Evolutionary conservation across 2,888 invertebrate species (phyloP), one percentile per base, ranked within the genome.

Genomic region (Adela reaumurella): DNA sequence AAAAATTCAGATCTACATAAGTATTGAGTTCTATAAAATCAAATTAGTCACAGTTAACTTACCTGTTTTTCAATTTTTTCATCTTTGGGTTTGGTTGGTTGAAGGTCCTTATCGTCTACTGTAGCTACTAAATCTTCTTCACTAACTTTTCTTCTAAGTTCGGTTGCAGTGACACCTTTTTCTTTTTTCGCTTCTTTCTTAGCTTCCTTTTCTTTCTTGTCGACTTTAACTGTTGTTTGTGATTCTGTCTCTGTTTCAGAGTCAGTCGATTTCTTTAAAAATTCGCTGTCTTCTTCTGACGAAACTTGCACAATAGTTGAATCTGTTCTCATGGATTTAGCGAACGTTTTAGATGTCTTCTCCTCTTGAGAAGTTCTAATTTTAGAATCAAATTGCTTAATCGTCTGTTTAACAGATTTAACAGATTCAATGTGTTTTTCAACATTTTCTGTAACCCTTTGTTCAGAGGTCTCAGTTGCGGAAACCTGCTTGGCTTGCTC

Each of bases 241-340:
- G 80, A 79, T 59, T 81, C 80, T n/a, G 79, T 80, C 58, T 81
- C 80, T 19, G 79, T 81, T 60, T 80, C 80, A 1, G 80, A 81
- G 54, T 80, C 80, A 1, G 79, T 80, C 1, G 80, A 81, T 58
- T 80, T 81, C 53, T 80, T 81, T 35, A 78, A 61, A 51, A 77
- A 78, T 50, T 81, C 80, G 48, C 70, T 80, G 50, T 81, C 80
- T 65, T 81, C 80, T 59, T 81, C 80, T 1, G 80, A 81, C 19
- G 79, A 80, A 41, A 80, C 70, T 60, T 81, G 80, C 1, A 81
- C 80, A 46, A 81, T 64, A 6, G 80, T 81, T 11, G 80, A 81
- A 56, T 81, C 80, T 8, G 80, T 80, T 58, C 80, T 67, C 55
- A 74, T 70, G 17, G 78, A 62, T 61, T 73, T 78, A 8, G 69